phyloP scores from a whole-genome alignment of 1,140 invertebrate species.

The Rhynchophorus ferrugineus region DNA sequence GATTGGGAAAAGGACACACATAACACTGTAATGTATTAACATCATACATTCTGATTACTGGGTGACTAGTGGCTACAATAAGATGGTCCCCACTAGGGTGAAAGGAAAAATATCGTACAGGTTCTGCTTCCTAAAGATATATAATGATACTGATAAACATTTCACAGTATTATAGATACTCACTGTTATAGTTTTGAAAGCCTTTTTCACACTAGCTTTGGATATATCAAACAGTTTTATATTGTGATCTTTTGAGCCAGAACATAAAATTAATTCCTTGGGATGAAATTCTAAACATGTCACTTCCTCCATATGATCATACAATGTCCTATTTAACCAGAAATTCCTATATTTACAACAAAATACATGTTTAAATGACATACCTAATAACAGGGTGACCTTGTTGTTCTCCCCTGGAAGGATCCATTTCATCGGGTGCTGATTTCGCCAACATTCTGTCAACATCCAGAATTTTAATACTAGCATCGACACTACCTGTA shows the following conservation, averaged over 20 bases:
- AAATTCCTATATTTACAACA: not conserved
- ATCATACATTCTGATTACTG: conserved; percentile 87
- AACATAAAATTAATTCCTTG: conserved; percentile 82
- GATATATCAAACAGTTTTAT: conserved; percentile 97
- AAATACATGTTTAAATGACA: not conserved
- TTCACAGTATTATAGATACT: conserved; percentile 25
- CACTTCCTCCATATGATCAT: conserved; percentile 97
- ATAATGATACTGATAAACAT: not conserved
- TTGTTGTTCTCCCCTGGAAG: conserved; percentile 68
- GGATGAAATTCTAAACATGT: conserved; percentile 97
- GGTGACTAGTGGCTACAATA: conserved; percentile 88
- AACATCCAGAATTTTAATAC: conserved; percentile 97
- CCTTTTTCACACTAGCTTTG: conserved; percentile 96
- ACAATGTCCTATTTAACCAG: conserved; percentile 73
- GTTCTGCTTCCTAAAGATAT: conserved; percentile 70
- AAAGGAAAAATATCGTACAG: conserved; percentile 81
- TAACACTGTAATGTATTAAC: conserved; percentile 94
- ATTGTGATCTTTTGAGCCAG: conserved; percentile 87
- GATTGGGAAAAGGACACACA: conserved; percentile 81
- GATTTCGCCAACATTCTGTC: conserved; percentile 96
- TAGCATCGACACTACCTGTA: conserved; percentile 95
- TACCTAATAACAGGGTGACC: conserved; percentile 89
- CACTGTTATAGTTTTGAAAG: conserved; percentile 85
- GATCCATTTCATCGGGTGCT: conserved; percentile 74
- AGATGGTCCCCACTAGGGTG: conserved; percentile 94